phyloP scores from a whole-genome alignment of 2,113 vertebrate species.

The Chlamydotis undulata region DNA sequence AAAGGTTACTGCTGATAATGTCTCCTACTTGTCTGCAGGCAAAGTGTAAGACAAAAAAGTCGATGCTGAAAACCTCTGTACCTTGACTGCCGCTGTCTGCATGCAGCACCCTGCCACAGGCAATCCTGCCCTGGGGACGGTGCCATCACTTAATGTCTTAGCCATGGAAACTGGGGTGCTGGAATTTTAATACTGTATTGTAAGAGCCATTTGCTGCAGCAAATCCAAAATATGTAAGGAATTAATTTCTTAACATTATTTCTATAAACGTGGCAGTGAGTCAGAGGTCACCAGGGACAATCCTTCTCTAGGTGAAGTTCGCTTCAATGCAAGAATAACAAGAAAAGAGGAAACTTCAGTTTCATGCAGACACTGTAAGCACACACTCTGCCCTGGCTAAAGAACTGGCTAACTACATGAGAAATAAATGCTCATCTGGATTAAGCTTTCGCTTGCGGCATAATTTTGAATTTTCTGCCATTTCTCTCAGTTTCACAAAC shows the following conservation, averaged over 20 bases:
- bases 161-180: background rate
- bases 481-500: background rate
- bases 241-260: background rate
- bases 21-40: background rate
- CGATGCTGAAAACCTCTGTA: background rate
- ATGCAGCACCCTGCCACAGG: background rate
- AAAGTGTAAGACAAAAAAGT: background rate
- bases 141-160: background rate
- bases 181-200: background rate
- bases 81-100: rapidly evolving
- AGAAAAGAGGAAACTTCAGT: background rate
- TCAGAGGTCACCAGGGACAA: background rate
- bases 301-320: background rate
- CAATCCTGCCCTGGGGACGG: background rate
- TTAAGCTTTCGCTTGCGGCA: background rate
- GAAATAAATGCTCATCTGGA: background rate
- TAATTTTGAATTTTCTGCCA: background rate
- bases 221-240: background rate
- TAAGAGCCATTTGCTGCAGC: background rate
- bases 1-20: background rate
- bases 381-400: background rate
- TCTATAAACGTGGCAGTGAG: background rate
- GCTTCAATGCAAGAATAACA: background rate
- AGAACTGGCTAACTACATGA: background rate
- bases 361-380: background rate